These are phyloP conservation scores for Merops nubicus DNA, from an alignment of 2,113 vertebrate species.

Conservation along the genomic window DNA sequence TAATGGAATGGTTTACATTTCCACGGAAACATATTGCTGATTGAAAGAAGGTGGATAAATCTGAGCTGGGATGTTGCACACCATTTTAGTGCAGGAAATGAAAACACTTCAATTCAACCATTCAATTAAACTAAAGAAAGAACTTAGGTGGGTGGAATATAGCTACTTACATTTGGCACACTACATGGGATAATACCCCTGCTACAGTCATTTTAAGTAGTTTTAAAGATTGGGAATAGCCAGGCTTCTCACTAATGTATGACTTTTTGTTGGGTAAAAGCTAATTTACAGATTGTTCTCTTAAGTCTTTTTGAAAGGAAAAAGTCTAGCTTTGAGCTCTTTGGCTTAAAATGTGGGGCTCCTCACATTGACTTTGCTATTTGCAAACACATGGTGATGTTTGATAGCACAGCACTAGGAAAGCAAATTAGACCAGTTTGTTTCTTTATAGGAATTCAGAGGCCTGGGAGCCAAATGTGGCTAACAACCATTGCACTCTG, in stretches of 20 bases:
- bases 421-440: neutral
- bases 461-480: neutral
- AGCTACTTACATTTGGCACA: neutral
- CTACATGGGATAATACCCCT: neutral
- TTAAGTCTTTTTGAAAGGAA: neutral
- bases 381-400: neutral
- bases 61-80: neutral
- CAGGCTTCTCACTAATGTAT: neutral
- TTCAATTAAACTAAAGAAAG: constrained; percentile 41
- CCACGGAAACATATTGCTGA: neutral
- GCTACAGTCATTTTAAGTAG: neutral
- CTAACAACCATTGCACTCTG: neutral
- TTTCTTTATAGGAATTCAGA: neutral
- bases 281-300: neutral
- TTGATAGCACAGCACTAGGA: neutral
- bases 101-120: neutral
- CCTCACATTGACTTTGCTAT: neutral
- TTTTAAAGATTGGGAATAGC: neutral
- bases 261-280: neutral
- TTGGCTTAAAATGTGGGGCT: accelerated
- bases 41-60: neutral
- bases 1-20: neutral
- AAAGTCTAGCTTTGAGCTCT: neutral
- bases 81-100: neutral
- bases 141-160: neutral